Base-by-base conservation (phyloP, 1,140 invertebrate genomes). In the Cataglyphis hispanica region DNA sequence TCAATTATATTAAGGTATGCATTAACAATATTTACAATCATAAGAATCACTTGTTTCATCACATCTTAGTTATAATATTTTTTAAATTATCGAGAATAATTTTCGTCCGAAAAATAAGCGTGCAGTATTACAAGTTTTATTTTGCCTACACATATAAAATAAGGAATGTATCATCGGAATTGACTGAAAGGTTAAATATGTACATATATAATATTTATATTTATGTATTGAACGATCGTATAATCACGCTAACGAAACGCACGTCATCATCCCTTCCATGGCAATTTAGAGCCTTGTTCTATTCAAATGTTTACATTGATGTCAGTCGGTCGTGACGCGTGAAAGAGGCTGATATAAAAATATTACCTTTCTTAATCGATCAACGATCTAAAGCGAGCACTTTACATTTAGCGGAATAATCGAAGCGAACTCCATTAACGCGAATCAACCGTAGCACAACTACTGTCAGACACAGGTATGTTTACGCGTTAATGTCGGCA, bases 401-500 rank as follows among this genome's bases (percentile, higher is more conserved):
- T 64, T 61, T 40, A 50, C n/a, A 61, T 46, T 46, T 31, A 50
- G 13, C 63, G 11, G 50, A 13, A 67, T 85, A 89, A 61, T 1
- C 61, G 66, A 78, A 80, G 43, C 58, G 19, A 69, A 61, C 34
- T 56, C 50, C 34, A 37, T 2, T 72, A 67, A 53, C 19, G 61
- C 25, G 72, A 88, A 67, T 40, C 87, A 64, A 63, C 40, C 58
- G 53, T 58, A 58, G 75, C 77, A 66, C 83, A 46, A 85, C 88
- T 88, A 87, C 84, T 66, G 75, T 75, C 75, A 63, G 56, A 16
- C n/a, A n/a, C n/a, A n/a, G 61, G 83, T 80, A 67, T 88, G 69
- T 86, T 89, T 91, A 90, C 70, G 81, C 64, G 63, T 88, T 90
- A 85, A 90, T 78, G 86, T 76, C 70, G 58, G 16, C 77, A 77